Evolutionary conservation across 2,888 invertebrate species (phyloP).

Genomic region (Nectonema munidae): DNA sequence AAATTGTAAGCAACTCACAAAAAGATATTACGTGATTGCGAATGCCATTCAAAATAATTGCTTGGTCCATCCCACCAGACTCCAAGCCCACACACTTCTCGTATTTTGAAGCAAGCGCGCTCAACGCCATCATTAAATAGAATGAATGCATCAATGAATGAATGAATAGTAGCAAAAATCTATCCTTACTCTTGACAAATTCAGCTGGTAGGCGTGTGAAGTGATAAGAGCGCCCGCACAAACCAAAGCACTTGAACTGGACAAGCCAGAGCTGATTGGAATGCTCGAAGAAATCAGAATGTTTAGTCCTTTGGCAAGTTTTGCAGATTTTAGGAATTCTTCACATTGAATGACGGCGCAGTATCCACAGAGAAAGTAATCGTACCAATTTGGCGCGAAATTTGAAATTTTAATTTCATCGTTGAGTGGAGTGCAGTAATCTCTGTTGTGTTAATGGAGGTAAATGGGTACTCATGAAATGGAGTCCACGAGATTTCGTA

Average conservation of each 20-base stretch:
- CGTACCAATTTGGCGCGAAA: slow-evolving; percentile 39
- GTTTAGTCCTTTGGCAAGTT: no score
- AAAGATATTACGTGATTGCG: no score
- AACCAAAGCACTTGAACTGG: slow-evolving; percentile 83
- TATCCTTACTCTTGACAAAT: slow-evolving; percentile 17
- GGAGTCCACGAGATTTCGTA: no score
- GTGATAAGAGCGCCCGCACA: slow-evolving; percentile 57
- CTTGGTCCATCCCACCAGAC: slow-evolving; percentile 99
- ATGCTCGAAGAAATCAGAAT: slow-evolving; percentile 49
- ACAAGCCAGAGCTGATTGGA: slow-evolving; percentile 67
- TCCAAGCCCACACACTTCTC: slow-evolving; percentile 82
- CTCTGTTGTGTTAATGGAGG: no score
- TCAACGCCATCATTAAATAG: slow-evolving; percentile 9
- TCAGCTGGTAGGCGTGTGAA: slow-evolving; percentile 29
- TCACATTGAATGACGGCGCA: slow-evolving; percentile 41
- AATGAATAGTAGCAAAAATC: slow-evolving; percentile 15
- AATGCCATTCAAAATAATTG: no score
- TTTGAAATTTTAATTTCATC: slow-evolving; percentile 20
- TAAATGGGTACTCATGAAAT: no score
- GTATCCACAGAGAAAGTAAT: slow-evolving; percentile 68
- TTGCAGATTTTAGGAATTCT: no score
- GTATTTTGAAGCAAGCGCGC: slow-evolving; percentile 21
- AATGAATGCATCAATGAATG: slow-evolving; percentile 11
- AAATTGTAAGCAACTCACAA: no score
- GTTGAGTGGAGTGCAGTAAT: no score